Percentiles rank a stretch among this genome's conserved stretches.
Evolutionary conservation across 2,113 vertebrate genomes (phyloP).

Genomic region (Poeciliopsis occidentalis): DNA sequence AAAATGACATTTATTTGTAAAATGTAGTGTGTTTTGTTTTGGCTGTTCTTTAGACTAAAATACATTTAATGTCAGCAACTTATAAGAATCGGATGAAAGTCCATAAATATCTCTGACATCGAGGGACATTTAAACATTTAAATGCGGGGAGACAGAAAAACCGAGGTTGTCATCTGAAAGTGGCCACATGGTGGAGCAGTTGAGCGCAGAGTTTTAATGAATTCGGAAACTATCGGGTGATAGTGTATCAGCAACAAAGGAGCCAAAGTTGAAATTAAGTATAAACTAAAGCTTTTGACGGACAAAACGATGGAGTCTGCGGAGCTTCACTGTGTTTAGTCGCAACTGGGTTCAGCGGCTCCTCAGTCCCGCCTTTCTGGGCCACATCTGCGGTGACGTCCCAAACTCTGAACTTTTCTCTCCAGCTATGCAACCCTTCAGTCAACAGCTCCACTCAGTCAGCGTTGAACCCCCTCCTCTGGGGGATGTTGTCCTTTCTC

Average conservation of each 20-base stretch:
- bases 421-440: conserved; percentile 8
- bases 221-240: neutral
- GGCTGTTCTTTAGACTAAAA: neutral
- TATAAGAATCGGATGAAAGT: neutral
- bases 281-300: neutral
- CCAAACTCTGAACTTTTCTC: conserved; percentile 12
- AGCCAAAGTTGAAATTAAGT: neutral
- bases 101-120: neutral
- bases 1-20: neutral
- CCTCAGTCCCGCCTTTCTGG: conserved; percentile 55
- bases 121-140: neutral
- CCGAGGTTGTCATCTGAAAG: neutral
- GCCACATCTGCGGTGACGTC: conserved; percentile 52
- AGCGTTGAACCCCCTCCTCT: neutral
- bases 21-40: neutral
- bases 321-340: fast-evolving
- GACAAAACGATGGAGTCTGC: neutral
- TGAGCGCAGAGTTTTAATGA: neutral
- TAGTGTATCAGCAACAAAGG: neutral
- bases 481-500: conserved; percentile 25
- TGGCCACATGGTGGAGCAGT: conserved; percentile 53
- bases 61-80: neutral
- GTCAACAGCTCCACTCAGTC: conserved; percentile 21
- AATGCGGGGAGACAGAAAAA: neutral
- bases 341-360: neutral